A percentile compares a stretch with the other conserved stretches of the same genome.
Conservation (phyloP, 2,113 vertebrate genomes). For the Herpetotheres cachinnans region DNA sequence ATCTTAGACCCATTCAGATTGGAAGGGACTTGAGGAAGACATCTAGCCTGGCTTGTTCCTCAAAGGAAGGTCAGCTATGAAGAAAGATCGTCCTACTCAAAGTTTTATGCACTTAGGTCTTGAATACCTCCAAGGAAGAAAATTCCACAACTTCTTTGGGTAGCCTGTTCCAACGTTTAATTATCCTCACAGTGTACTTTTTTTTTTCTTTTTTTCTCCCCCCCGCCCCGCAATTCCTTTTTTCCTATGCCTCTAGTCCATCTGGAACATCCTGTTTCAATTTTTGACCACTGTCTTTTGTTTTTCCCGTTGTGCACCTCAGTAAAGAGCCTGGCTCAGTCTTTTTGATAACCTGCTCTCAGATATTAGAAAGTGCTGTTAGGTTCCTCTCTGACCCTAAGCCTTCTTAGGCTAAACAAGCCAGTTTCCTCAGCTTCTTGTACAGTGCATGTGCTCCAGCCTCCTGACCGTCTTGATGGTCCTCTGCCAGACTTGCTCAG, state of each 20-base stretch:
- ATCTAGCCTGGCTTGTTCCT: background rate
- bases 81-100: background rate
- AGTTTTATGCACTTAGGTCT: background rate
- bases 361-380: background rate
- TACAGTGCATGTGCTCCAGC: background rate
- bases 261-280: background rate
- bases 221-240: background rate
- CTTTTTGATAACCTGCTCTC: background rate
- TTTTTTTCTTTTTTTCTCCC: background rate
- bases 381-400: background rate
- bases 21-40: background rate
- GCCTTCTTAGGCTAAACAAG: background rate
- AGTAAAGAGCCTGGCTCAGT: background rate
- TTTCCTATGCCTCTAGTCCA: background rate
- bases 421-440: background rate
- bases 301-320: background rate
- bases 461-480: background rate
- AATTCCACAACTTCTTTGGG: background rate
- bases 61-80: background rate
- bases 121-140: background rate
- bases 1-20: background rate
- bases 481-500: background rate
- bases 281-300: background rate
- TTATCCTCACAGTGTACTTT: background rate
- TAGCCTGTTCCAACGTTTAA: background rate